Evolutionary conservation across 2,888 invertebrate species (phyloP).

Genomic region (Anodontia alba): DNA sequence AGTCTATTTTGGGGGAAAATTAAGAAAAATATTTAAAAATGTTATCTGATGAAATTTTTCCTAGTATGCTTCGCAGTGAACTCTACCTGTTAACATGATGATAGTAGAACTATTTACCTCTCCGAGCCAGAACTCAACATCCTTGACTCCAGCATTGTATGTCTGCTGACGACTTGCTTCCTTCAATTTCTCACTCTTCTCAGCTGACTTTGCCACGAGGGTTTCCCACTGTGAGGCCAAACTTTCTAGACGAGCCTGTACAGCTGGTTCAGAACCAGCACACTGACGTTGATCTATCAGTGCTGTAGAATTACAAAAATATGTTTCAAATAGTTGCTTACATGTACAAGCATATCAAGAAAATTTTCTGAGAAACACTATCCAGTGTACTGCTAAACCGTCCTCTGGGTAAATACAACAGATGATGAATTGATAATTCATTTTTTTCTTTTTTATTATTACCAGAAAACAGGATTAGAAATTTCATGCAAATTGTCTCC

Average conservation of each 20-base stretch:
- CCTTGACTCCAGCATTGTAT: conserved; percentile 99
- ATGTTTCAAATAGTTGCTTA: neutral
- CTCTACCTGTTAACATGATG: too few species aligned
- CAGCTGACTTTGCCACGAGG: conserved; percentile 98
- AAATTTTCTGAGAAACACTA: too few species aligned
- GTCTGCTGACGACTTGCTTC: conserved; percentile 99
- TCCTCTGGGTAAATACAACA: too few species aligned
- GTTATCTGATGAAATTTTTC: too few species aligned
- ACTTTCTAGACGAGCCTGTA: conserved; percentile 88
- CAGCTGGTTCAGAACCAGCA: conserved; percentile 98
- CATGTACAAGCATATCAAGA: neutral
- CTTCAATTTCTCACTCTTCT: conserved; percentile 98
- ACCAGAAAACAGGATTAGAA: too few species aligned
- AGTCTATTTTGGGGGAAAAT: too few species aligned
- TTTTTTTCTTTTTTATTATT: too few species aligned
- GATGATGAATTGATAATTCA: too few species aligned
- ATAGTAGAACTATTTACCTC: conserved; percentile 89
- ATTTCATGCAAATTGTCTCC: too few species aligned
- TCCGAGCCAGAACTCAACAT: conserved; percentile 99
- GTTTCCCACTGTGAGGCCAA: conserved; percentile 99
- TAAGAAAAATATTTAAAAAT: too few species aligned
- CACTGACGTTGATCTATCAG: conserved; percentile 97
- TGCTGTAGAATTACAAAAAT: conserved; percentile 68
- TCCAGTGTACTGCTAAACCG: too few species aligned
- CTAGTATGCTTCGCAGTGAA: too few species aligned